Evolutionary conservation across 1,140 invertebrate genomes (phyloP).

Genomic region (Drosophila sucinea): DNA sequence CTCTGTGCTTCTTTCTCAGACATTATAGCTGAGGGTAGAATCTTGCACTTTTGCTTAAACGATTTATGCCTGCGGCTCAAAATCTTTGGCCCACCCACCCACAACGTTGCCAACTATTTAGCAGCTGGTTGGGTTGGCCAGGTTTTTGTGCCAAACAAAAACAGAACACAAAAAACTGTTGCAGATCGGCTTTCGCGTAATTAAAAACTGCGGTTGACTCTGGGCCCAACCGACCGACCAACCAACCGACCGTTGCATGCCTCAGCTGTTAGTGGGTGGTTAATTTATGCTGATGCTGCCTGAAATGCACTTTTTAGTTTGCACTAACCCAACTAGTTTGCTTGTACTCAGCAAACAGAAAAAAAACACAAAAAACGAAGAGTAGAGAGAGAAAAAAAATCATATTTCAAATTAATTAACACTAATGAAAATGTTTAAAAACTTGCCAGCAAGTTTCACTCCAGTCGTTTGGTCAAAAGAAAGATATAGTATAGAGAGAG

Average conservation of each 20-base stretch:
- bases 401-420: constrained; percentile 81
- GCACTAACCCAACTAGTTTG: constrained; percentile 62
- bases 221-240: constrained; percentile 36
- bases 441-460: constrained; percentile 62
- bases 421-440: constrained; percentile 81
- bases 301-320: constrained; percentile 72
- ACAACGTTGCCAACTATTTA: constrained; percentile 33
- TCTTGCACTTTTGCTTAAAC: constrained; percentile 59
- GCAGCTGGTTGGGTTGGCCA: constrained; percentile 13
- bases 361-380: constrained; percentile 20
- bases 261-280: constrained; percentile 20
- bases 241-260: not conserved
- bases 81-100: constrained; percentile 56
- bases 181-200: constrained; percentile 79
- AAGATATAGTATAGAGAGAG: not conserved
- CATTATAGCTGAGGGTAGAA: constrained; percentile 20
- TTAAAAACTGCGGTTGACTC: constrained; percentile 73
- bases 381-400: constrained; percentile 51
- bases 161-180: constrained; percentile 68
- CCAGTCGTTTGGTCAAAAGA: constrained; percentile 21
- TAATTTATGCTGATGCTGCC: constrained; percentile 69
- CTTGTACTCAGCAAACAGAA: constrained; percentile 54
- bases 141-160: constrained; percentile 44
- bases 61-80: constrained; percentile 59
- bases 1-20: not conserved